Conservation (phyloP, 2,888 invertebrate species). For the Trilocha varians region DNA sequence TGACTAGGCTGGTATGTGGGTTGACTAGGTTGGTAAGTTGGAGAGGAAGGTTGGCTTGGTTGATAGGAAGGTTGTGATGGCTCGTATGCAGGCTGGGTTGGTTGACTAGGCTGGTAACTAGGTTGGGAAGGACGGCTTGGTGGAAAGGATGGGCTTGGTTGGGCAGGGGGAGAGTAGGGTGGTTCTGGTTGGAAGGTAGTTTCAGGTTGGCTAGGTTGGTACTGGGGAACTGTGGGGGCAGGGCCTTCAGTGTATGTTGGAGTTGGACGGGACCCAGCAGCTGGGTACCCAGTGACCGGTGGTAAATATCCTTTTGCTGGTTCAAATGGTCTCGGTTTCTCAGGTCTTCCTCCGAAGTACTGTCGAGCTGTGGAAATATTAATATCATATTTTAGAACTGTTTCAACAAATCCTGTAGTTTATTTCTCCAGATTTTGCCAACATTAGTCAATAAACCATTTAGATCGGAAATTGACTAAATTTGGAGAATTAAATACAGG, state of each 20-base stretch:
- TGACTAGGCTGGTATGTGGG: slow-evolving; percentile 13
- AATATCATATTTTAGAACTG: neutral
- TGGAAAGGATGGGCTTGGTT: slow-evolving; percentile 18
- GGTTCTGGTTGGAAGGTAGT: slow-evolving; percentile 20
- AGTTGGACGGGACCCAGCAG: slow-evolving; percentile 52
- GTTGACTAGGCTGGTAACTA: slow-evolving; percentile 19
- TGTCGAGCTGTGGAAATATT: slow-evolving; percentile 75
- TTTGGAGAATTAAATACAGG: too few species aligned
- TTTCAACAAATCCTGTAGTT: neutral
- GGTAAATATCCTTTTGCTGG: slow-evolving; percentile 54
- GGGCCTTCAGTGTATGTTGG: slow-evolving; percentile 55
- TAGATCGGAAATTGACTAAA: too few species aligned
- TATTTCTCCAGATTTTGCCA: too few species aligned
- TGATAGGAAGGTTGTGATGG: slow-evolving; percentile 24
- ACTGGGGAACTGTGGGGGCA: slow-evolving; percentile 21
- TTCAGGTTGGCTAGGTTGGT: slow-evolving; percentile 23
- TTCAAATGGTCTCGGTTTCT: slow-evolving; percentile 81
- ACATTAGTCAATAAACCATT: too few species aligned
- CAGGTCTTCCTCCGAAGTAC: slow-evolving; percentile 76
- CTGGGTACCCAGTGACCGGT: slow-evolving; percentile 50
- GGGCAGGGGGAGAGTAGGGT: slow-evolving; percentile 17
- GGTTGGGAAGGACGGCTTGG: slow-evolving; percentile 22
- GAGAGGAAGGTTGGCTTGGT: slow-evolving; percentile 27
- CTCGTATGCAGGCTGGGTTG: slow-evolving; percentile 19
- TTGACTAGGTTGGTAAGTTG: slow-evolving; percentile 25